These are phyloP conservation scores for Liposcelis brunnea DNA, from an alignment of 2,888 invertebrate species.

Conservation along the genomic window DNA sequence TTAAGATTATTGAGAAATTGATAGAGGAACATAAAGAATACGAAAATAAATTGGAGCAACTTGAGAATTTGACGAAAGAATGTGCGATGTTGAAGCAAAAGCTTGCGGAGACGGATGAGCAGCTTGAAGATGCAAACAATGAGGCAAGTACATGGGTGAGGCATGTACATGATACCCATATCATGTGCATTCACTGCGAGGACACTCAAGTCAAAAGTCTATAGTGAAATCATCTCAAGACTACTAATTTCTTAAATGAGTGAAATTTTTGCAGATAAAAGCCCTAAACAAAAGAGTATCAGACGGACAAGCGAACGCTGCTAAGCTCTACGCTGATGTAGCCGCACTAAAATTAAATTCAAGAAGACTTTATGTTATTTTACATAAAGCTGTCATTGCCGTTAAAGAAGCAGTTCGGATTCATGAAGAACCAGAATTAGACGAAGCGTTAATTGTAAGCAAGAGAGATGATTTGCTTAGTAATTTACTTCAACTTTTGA, in stretches of 20 bases:
- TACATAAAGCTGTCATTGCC: conserved; percentile 1
- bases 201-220: too few species aligned
- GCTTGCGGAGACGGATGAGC: background rate
- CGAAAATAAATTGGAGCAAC: background rate
- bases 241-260: too few species aligned
- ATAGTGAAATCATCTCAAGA: too few species aligned
- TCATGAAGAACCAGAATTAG: background rate
- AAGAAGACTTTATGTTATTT: background rate
- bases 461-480: conserved; percentile 2
- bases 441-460: background rate
- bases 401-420: background rate
- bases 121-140: background rate
- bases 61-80: background rate
- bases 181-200: too few species aligned
- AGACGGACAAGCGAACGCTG: conserved; percentile 4
- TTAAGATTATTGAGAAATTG: conserved; percentile 39
- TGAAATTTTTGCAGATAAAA: background rate
- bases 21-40: too few species aligned
- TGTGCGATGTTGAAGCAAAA: background rate
- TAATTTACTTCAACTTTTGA: conserved; percentile 3
- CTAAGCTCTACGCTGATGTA: conserved; percentile 3
- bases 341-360: conserved; percentile 2
- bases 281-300: background rate
- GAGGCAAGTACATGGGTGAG: background rate
- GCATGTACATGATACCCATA: too few species aligned